Evolutionary conservation across 1,140 invertebrate genomes (phyloP), one percentile per base, ranked within the genome.

Genomic region (Drosophila setifemur): DNA sequence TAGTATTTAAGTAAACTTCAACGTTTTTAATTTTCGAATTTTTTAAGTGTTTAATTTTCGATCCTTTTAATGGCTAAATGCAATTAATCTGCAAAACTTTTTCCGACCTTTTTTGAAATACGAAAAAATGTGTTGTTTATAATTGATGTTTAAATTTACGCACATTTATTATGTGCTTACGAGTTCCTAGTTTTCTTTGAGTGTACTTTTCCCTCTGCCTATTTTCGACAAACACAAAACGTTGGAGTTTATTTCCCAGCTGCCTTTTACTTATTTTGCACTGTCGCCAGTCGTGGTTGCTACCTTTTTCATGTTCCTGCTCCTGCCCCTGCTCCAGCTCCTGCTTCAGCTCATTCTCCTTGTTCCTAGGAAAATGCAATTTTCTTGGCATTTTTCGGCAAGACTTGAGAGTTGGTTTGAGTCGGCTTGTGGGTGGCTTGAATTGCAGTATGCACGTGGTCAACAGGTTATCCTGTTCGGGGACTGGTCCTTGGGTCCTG

Each of bases 311-410:
- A 55, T 64, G 66, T 64, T 75, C 29, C 48, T 50, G 29, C 40
- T 7, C n/a, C 12, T 18, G 12, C 3, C 8, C 28, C 14, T 26
- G 12, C 14, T 18, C 39, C 6, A 57, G 44, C 39, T 33, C 33
- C 37, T 58, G 28, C 12, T 63, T 55, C 31, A 33, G 48, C 31
- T 53, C 7, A 21, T 16, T 14, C 35, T 6, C 4, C 11, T 48
- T 25, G 25, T 50, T 31, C 35, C 57, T 31, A 50, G 52, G 75
- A 81, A 79, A 86, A 81, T 86, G 81, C 81, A 86, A 86, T 86
- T 86, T 86, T 86, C 81, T 86, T 86, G 81, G 76, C 75, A 86
- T 78, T 85, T 83, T 85, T 85, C 67, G 81, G 81, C 66, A 85
- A 79, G 69, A 86, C 70, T 81, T 86, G 61, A 55, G 49, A 44